These are phyloP conservation scores for Bombus superbus DNA, from an alignment of 1,140 invertebrate species.

Conservation along the genomic window DNA sequence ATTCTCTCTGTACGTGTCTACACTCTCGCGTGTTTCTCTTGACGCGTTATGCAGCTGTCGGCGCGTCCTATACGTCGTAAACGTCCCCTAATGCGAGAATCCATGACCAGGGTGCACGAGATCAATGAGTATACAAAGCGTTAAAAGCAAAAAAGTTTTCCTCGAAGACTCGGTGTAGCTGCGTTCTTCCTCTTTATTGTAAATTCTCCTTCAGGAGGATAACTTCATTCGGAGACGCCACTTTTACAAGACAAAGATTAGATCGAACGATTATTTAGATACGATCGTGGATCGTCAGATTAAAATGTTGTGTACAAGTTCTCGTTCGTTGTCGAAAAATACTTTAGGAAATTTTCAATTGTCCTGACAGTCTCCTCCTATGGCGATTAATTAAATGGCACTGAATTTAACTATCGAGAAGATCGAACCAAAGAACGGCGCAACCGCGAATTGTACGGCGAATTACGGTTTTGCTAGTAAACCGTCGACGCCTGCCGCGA, in stretches of 20 bases:
- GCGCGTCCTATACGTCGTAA: conserved; percentile 39
- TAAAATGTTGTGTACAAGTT: no score
- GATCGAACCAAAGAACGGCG: no score
- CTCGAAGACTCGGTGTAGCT: no score
- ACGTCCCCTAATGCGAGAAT: conserved; percentile 45
- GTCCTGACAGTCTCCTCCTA: no score
- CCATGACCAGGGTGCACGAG: neutral
- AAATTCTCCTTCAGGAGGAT: neutral
- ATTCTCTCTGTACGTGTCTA: neutral
- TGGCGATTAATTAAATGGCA: no score
- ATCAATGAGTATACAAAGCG: conserved; percentile 21
- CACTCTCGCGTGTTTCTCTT: conserved; percentile 28
- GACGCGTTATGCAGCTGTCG: neutral
- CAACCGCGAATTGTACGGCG: neutral
- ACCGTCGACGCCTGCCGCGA: neutral
- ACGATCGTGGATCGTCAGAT: no score
- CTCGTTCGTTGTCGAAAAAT: no score
- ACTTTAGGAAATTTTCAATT: no score
- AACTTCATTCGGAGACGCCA: neutral
- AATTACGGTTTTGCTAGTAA: conserved; percentile 10
- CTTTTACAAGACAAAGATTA: no score
- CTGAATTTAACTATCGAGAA: no score
- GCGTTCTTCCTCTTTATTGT: neutral
- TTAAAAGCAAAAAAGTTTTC: neutral
- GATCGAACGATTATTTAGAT: no score